A percentile compares a stretch with the other conserved stretches of the same genome.
Evolutionary conservation across 2,113 vertebrate species (phyloP).

Genomic region (Hydrolagus affinis): DNA sequence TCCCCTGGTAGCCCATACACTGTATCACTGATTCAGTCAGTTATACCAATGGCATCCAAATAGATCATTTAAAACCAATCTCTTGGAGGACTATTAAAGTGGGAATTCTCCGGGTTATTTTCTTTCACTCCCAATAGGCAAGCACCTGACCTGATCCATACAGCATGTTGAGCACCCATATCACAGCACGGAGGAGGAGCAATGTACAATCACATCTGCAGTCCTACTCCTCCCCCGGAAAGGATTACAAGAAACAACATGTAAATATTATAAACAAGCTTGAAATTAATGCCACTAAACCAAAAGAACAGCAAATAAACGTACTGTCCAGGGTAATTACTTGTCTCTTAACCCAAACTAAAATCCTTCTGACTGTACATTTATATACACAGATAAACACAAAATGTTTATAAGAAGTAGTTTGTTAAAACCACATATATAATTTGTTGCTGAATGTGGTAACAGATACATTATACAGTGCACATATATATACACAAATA

Average conservation of each 20-base stretch:
- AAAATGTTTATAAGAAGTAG: background rate
- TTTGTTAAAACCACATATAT: background rate
- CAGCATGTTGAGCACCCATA: background rate
- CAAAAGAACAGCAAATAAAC: background rate
- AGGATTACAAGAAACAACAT: background rate
- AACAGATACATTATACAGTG: background rate
- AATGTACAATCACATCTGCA: background rate
- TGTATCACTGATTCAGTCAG: too few species aligned
- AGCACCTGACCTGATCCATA: too few species aligned
- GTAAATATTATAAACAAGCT: background rate
- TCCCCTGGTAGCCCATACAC: too few species aligned
- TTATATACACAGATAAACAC: background rate
- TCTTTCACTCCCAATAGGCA: too few species aligned
- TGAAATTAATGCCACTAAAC: background rate
- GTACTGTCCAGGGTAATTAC: background rate
- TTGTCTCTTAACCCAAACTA: background rate
- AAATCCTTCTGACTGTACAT: background rate
- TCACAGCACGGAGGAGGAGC: background rate
- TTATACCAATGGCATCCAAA: too few species aligned
- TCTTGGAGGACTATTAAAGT: too few species aligned
- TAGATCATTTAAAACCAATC: too few species aligned
- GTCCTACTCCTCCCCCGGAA: background rate
- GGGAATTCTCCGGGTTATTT: too few species aligned
- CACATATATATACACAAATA: background rate
- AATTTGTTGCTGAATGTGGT: background rate